Base-by-base conservation (phyloP, 1,140 invertebrate species). In the Chrysomallon squamiferum region DNA sequence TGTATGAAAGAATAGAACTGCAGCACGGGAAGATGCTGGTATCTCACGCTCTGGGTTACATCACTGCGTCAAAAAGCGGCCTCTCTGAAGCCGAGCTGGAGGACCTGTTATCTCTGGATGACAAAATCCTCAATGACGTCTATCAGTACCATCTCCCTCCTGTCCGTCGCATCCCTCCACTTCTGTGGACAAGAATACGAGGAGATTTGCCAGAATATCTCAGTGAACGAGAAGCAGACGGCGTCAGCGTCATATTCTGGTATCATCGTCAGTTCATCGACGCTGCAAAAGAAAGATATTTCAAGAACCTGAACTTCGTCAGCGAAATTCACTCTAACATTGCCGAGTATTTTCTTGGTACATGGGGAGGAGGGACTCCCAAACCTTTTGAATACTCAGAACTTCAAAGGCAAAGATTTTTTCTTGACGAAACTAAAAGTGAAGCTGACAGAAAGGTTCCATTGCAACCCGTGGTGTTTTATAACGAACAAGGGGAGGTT, bases 341-440 rank as follows among this genome's bases (percentile, higher is more conserved):
- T 68, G 95, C 97, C 2, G 97, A 99, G 87, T 99, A 98, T 82
- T 99, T 96, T 82, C 86, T 98, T 18, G 96, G 96, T 0, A 76
- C 74, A 7, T 86, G 81, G 95, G 32, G 82, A 22, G 95, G 95
- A 18, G 96, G 95, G 1, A 90, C 88, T 57, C 93, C 95, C 0
- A 98, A 99, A 77, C 96, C 90, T 0, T 99, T 98, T 79, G 95
- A 96, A 79, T 99, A 95, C 76, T 97, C 96, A 0, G 96, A 98
- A 85, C 95, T 97, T 62, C 96, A 99, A 80, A 88, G 93, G 47
- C 93, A 95, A 78, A 89, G 94, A 80, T 92, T 87, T 78, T 77
- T 82, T 56, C 59, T 86, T 6, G 78, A 91, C 7, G 94, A 96
- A 76, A 95, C 93, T 80, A 95, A 97, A 83, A 95, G 96, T 6